phyloP scores from a whole-genome alignment of 2,113 vertebrate species.

The Trachemys scripta region DNA sequence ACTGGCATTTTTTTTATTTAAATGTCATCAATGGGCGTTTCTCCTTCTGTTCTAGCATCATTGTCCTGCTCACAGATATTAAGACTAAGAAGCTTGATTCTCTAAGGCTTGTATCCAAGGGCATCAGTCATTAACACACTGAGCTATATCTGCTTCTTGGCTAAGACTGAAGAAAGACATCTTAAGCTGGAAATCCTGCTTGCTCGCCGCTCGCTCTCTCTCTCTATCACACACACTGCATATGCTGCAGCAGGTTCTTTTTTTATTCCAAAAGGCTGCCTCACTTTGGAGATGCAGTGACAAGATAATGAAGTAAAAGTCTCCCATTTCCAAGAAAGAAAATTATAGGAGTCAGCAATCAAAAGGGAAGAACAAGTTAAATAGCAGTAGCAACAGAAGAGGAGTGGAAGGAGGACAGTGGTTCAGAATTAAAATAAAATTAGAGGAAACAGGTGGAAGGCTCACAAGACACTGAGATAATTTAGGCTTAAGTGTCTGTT shows the following conservation, averaged over 20 bases:
- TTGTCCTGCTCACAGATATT: slow-evolving; percentile 56
- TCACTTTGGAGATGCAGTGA: slow-evolving; percentile 73
- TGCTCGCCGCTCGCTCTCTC: slow-evolving; percentile 37
- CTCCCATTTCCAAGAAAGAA: slow-evolving; percentile 59
- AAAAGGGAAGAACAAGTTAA: slow-evolving; percentile 62
- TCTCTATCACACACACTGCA: slow-evolving; percentile 46
- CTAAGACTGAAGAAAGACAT: slow-evolving; percentile 74
- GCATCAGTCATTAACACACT: slow-evolving; percentile 80
- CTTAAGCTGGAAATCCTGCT: slow-evolving; percentile 78
- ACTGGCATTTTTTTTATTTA: slow-evolving; percentile 4
- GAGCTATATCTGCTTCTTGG: slow-evolving; percentile 86
- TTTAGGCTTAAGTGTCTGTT: neutral
- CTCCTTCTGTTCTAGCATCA: slow-evolving; percentile 31
- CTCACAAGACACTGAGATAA: slow-evolving; percentile 13
- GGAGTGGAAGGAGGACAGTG: slow-evolving; percentile 43
- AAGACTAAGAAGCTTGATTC: slow-evolving; percentile 71
- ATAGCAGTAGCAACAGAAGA: slow-evolving; percentile 24
- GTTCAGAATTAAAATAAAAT: slow-evolving; percentile 59
- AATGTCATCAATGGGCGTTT: slow-evolving; percentile 23
- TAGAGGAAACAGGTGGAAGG: slow-evolving; percentile 65
- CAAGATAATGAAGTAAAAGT: slow-evolving; percentile 78
- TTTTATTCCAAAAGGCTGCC: slow-evolving; percentile 40
- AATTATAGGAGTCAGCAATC: slow-evolving; percentile 57
- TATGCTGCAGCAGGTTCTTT: slow-evolving; percentile 59
- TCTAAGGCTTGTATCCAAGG: slow-evolving; percentile 80